These are phyloP conservation scores for Podabrus alpinus DNA, from an alignment of 2,888 invertebrate species.

Conservation along the genomic window DNA sequence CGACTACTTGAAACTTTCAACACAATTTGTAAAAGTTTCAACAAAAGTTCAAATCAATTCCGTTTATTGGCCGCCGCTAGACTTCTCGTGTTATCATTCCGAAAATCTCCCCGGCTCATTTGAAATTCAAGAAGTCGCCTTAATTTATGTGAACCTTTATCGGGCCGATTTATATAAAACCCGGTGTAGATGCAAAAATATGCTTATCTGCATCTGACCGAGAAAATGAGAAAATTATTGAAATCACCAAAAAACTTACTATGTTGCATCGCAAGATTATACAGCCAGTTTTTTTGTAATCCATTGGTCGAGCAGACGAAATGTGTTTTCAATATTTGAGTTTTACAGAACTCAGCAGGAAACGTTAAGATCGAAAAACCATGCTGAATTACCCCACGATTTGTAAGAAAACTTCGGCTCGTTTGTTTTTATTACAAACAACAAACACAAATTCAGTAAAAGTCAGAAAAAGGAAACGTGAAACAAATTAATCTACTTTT, in stretches of 20 bases:
- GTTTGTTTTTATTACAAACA: slow-evolving; percentile 1
- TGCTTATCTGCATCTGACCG: slow-evolving; percentile 28
- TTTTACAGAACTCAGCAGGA: background rate
- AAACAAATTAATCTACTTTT: background rate
- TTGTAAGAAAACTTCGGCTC: background rate
- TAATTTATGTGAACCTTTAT: slow-evolving; percentile 40
- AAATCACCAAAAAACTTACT: background rate
- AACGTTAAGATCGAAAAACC: background rate
- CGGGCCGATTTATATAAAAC: slow-evolving; percentile 27
- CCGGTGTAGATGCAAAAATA: slow-evolving; percentile 28
- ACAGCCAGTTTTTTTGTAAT: background rate
- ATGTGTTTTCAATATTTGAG: background rate
- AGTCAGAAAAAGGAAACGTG: background rate
- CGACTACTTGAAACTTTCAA: slow-evolving; percentile 42
- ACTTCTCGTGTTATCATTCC: slow-evolving; percentile 37
- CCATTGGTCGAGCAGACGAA: background rate
- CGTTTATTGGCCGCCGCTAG: slow-evolving; percentile 42
- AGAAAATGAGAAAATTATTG: slow-evolving; percentile 23
- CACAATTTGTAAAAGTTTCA: slow-evolving; percentile 43
- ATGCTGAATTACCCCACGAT: background rate
- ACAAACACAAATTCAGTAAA: background rate
- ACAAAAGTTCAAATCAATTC: slow-evolving; percentile 45
- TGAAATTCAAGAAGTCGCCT: slow-evolving; percentile 43
- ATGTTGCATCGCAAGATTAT: background rate
- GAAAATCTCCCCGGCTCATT: slow-evolving; percentile 41